Evolutionary conservation across 2,113 vertebrate species (phyloP).

Genomic region (Brachyistius frenatus): DNA sequence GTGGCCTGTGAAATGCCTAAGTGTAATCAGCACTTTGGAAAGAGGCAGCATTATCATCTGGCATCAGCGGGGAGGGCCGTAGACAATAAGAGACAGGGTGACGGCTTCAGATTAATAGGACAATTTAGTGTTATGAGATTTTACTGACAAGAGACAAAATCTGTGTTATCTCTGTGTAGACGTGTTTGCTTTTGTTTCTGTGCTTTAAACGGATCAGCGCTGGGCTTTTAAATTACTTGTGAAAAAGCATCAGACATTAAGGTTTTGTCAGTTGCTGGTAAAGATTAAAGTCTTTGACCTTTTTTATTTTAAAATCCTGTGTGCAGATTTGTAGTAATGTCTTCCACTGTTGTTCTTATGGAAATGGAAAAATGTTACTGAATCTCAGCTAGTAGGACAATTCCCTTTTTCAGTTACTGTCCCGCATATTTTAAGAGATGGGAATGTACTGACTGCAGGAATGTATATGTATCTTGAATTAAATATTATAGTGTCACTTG

Average conservation of each 20-base stretch:
- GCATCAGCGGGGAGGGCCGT: slow-evolving; percentile 30
- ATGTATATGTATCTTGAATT: too few species aligned
- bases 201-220: background rate
- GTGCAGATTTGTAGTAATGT: too few species aligned
- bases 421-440: too few species aligned
- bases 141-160: slow-evolving; percentile 15
- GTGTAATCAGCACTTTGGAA: slow-evolving; percentile 62
- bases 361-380: too few species aligned
- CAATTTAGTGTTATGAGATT: slow-evolving; percentile 30
- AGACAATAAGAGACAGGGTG: slow-evolving; percentile 18
- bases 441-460: too few species aligned
- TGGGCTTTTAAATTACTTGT: background rate
- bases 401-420: too few species aligned
- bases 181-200: background rate
- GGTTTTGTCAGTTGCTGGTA: background rate
- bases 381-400: too few species aligned
- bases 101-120: slow-evolving; percentile 30
- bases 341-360: too few species aligned
- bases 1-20: slow-evolving; percentile 60
- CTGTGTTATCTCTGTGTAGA: slow-evolving; percentile 13
- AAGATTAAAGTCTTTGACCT: background rate
- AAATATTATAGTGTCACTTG: background rate
- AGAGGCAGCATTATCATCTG: slow-evolving; percentile 48
- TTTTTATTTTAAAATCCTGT: background rate
- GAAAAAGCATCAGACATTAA: background rate